Percentiles rank a stretch among this genome's conserved stretches.
phyloP scores from a whole-genome alignment of 2,113 vertebrate species.

The Camelus bactrianus region DNA sequence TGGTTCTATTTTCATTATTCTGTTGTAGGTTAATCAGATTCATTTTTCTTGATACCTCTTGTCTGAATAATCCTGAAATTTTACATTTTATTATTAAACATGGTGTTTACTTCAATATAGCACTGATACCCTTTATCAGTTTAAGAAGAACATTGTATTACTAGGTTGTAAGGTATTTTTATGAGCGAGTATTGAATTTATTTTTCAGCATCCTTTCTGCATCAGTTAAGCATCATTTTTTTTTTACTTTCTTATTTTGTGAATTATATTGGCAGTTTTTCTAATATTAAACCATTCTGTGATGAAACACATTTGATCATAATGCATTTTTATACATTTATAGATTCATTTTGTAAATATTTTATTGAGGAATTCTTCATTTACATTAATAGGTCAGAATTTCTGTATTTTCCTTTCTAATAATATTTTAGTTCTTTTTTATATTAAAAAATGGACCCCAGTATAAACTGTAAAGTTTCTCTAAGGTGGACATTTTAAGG shows the following conservation, averaged over 20 bases:
- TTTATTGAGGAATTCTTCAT: not conserved
- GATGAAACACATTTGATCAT: not conserved
- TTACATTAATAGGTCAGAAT: not conserved
- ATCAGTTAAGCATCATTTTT: not conserved
- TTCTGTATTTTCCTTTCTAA: not conserved
- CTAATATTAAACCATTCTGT: not conserved
- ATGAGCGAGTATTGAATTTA: not conserved
- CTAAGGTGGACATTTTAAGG: not conserved
- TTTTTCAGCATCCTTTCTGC: not conserved
- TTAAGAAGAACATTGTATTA: not conserved
- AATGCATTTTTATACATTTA: not conserved
- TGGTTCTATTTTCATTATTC: not conserved
- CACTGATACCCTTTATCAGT: not conserved
- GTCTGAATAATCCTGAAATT: not conserved
- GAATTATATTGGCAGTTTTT: conserved; percentile 21
- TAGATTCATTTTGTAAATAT: not conserved
- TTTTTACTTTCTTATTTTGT: not conserved
- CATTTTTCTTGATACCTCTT: not conserved
- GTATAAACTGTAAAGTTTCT: not conserved
- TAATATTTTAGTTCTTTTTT: not conserved
- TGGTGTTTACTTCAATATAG: not conserved
- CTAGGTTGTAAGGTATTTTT: not conserved
- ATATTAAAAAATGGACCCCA: not conserved
- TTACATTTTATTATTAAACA: not conserved
- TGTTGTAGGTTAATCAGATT: not conserved